Base-by-base conservation (phyloP, 2,797 vertebrate species). In the Centropyge bicolor region DNA sequence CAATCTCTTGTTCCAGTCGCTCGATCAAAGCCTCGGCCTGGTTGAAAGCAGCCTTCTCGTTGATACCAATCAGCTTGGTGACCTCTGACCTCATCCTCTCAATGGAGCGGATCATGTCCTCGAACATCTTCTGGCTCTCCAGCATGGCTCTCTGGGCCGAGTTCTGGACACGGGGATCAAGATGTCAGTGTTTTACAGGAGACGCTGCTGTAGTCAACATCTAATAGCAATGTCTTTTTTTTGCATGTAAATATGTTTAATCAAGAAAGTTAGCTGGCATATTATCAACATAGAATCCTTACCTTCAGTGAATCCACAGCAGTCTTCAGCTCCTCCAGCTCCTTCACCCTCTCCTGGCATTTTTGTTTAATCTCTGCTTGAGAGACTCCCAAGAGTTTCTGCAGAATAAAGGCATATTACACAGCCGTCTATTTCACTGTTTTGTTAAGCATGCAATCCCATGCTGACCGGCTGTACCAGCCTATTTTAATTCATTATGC, bases 81-180 rank as follows among this genome's bases (percentile, higher is more conserved):
- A 96, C 95, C 91, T 96, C 95, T 24, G 95, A 93, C 90, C 95
- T 95, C 95, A 96, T 96, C 89, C 95, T 94, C 84, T 96, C 95
- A 8, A 96, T 96, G 85, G 95, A 94, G 81, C 94, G 95, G 63
- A 96, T 95, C 95, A 96, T 96, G 74, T 96, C 95, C 74, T 95
- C 95, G 45, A 96, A 96, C 94, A 96, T 96, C 92, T 96, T 96
- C 90, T 96, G 95, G 81, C 95, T 96, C 68, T 96, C 95, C 45
- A 93, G 81, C 95, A 96, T 96, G 80, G 95, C 95, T 86, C 95
- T 93, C 78, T 96, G 95, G n/a, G 95, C 95, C 0, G 94, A 95
- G 84, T 94, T 96, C 95, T 96, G 89, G 9, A 63, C 45, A 60
- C 22, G 40, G 77, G 2, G 79, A 11, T 1, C 38, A 52, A 48